Conservation (phyloP, 2,113 vertebrate genomes). For the Psittacula cyanocephala region DNA sequence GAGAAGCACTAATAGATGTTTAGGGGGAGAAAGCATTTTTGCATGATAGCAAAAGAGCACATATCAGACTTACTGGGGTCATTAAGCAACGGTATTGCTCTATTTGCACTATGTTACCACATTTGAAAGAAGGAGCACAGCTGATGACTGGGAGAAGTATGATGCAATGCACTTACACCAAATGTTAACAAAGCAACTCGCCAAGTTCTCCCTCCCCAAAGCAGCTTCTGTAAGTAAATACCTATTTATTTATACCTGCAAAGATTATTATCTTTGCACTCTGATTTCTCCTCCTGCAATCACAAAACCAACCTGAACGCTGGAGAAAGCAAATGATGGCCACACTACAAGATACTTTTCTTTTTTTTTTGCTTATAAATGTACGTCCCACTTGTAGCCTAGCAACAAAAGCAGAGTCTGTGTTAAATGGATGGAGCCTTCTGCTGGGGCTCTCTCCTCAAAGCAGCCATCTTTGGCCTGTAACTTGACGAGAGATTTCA, state of each 20-base stretch:
- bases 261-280: background rate
- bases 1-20: background rate
- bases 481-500: constrained; percentile 56
- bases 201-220: background rate
- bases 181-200: background rate
- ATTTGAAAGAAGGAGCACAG: background rate
- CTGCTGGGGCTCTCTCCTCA: constrained; percentile 59
- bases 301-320: background rate
- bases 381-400: constrained; percentile 53
- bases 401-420: constrained; percentile 67
- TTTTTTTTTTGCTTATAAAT: constrained; percentile 14
- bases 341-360: background rate
- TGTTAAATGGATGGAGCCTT: constrained; percentile 1
- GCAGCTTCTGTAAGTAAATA: background rate
- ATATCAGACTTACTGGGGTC: background rate
- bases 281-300: background rate
- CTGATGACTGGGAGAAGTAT: background rate
- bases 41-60: background rate
- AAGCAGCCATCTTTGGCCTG: constrained; percentile 66
- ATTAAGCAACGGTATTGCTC: background rate
- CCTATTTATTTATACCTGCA: background rate
- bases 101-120: background rate
- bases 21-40: background rate
- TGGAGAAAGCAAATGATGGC: background rate
- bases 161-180: constrained; percentile 25